phyloP scores from a whole-genome alignment of 2,888 invertebrate species.

The Neuroscelio doddi region DNA sequence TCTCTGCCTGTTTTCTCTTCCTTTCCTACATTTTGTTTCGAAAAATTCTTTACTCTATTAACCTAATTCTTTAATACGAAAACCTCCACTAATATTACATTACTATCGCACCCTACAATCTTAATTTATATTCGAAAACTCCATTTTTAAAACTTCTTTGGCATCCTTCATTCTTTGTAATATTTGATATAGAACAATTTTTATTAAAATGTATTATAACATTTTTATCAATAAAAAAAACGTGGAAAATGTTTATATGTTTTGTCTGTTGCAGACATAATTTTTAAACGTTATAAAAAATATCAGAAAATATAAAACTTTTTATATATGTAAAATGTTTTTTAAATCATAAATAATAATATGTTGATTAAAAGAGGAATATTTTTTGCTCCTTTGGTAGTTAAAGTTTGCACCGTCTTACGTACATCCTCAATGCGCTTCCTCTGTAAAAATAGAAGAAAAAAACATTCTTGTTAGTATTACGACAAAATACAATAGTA shows the following conservation, averaged over 20 bases:
- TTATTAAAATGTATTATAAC: too few species aligned
- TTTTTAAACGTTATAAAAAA: neutral
- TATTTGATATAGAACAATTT: too few species aligned
- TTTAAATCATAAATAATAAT: too few species aligned
- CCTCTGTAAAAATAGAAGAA: constrained; percentile 80
- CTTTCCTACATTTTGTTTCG: constrained; percentile 81
- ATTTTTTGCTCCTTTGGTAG: neutral
- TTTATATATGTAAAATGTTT: neutral
- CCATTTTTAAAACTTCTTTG: too few species aligned
- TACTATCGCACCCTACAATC: too few species aligned
- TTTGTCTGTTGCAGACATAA: too few species aligned
- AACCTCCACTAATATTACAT: neutral
- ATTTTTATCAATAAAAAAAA: too few species aligned
- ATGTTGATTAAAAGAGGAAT: neutral
- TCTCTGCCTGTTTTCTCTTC: constrained; percentile 98
- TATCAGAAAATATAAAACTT: neutral
- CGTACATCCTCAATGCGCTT: constrained; percentile 87
- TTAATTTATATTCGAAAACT: too few species aligned
- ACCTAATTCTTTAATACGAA: constrained; percentile 1
- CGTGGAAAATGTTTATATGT: too few species aligned
- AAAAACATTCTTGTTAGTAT: constrained; percentile 38
- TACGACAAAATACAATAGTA: constrained; percentile 15
- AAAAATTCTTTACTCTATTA: constrained; percentile 37
- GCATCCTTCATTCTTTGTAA: too few species aligned
- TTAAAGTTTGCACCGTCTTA: constrained; percentile 64